Evolutionary conservation across 2,888 invertebrate genomes (phyloP).

Genomic region (Latrodectus hesperus): DNA sequence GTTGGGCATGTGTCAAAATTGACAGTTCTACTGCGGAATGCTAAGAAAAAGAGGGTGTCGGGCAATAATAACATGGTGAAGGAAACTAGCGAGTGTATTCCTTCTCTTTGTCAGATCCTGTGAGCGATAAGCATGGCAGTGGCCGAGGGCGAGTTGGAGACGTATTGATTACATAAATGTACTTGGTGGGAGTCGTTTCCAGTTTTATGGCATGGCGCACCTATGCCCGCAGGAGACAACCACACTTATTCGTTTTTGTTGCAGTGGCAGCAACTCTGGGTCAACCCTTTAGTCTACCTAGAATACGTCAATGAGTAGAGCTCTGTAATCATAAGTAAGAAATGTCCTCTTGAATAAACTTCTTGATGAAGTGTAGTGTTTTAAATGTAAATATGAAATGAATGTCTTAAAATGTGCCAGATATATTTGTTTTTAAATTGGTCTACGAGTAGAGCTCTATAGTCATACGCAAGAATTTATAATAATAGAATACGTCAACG

Average conservation of each 20-base stretch:
- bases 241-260: neutral
- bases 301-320: too few relatives aligned
- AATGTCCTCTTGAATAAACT: too few relatives aligned
- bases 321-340: too few relatives aligned
- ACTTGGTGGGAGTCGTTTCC: neutral
- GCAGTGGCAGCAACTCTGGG: too few relatives aligned
- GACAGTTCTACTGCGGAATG: constrained; percentile 22
- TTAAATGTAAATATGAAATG: too few relatives aligned
- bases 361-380: too few relatives aligned
- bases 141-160: constrained; percentile 31
- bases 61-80: constrained; percentile 38
- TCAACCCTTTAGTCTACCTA: too few relatives aligned
- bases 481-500: too few relatives aligned
- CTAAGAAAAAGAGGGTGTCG: constrained; percentile 7
- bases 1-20: constrained; percentile 35
- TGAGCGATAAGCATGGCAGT: constrained; percentile 28
- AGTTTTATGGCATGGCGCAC: neutral
- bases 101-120: constrained; percentile 27
- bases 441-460: too few relatives aligned
- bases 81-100: constrained; percentile 19
- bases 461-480: too few relatives aligned
- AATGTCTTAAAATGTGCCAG: too few relatives aligned
- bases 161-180: constrained; percentile 35
- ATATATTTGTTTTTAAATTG: too few relatives aligned
- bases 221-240: neutral